Base-by-base conservation (phyloP, 2,113 vertebrate species). In the Scomber colias region DNA sequence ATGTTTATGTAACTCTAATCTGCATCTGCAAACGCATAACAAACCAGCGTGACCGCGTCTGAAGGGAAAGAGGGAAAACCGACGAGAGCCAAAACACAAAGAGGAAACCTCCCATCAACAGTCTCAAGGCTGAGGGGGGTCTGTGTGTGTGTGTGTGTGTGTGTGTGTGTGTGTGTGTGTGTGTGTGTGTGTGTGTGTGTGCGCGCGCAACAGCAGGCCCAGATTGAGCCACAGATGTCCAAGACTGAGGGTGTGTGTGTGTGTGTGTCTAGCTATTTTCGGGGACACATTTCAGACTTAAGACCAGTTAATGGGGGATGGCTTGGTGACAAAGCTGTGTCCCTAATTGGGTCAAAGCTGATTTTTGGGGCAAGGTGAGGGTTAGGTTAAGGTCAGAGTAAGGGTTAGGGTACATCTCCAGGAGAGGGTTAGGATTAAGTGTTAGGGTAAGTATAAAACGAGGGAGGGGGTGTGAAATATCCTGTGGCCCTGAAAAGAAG, bases 1-100 rank as follows among this genome's bases (percentile, higher is more conserved):
- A 78, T 24, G 51, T 81, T 89, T 90, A 90, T 17, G 54, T 77
- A 92, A 92, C 82, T 84, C 40, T 82, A 79, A 85, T 87, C 83
- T 87, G 72, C 69, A 78, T 40, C 35, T 31, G 72, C 74, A 77
- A 65, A 78, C 59, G 69, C 64, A 66, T 27, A 55, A 77, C 78
- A 75, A 53, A 82, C 27, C 40, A 78, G 62, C 74, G 19, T 40
- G 70, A 61, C 69, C 40, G 3, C 16, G 57, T 84, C 77, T 79
- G 84, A 63, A 63, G 67, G 79, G 57, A 21, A 27, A 59, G 64
- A 69, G 35, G 3, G 63, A 30, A 40, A 64, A 55, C 65, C 40
- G 76, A 71, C 31, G 76, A 79, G 64, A 72, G 88, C 51, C 71
- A 73, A 80, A 86, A 90, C 3, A 75, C 24, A 74, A 71, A 78